Percentiles rank a stretch among this genome's conserved stretches.
phyloP scores from a whole-genome alignment of 2,888 invertebrate genomes.

The Oscheius sp. region DNA sequence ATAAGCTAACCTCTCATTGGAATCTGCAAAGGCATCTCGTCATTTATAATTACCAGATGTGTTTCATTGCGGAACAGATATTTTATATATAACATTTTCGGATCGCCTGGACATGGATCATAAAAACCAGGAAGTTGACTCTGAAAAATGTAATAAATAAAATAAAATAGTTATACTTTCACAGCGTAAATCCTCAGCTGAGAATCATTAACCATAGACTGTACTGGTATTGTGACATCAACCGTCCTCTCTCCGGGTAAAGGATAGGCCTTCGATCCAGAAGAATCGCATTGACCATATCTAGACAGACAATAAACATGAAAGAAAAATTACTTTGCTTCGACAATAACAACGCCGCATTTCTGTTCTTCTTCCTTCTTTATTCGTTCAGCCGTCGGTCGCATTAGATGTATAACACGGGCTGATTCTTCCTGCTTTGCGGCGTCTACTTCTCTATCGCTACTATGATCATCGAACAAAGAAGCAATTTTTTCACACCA shows the following conservation, averaged over 20 bases:
- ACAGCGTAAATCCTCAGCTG: slow-evolving; percentile 75
- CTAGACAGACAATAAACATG: slow-evolving; percentile 20
- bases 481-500: slow-evolving; percentile 46
- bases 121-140: slow-evolving; percentile 94
- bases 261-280: slow-evolving; percentile 58
- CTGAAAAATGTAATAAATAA: slow-evolving; percentile 75
- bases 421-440: slow-evolving; percentile 63
- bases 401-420: slow-evolving; percentile 80
- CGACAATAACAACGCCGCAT: slow-evolving; percentile 84
- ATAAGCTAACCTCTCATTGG: slow-evolving; percentile 78
- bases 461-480: slow-evolving; percentile 55
- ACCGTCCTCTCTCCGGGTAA: slow-evolving; percentile 62
- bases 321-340: slow-evolving; percentile 77
- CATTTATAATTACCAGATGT: slow-evolving; percentile 83
- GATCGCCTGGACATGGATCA: slow-evolving; percentile 89
- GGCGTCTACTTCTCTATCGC: slow-evolving; percentile 55
- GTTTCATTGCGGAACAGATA: slow-evolving; percentile 84
- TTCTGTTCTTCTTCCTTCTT: slow-evolving; percentile 83
- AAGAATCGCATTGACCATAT: slow-evolving; percentile 51
- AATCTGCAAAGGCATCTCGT: slow-evolving; percentile 83
- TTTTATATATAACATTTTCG: slow-evolving; percentile 85
- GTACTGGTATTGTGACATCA: slow-evolving; percentile 92
- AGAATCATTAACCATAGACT: slow-evolving; percentile 92
- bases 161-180: slow-evolving; percentile 46
- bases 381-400: slow-evolving; percentile 85